Conservation (phyloP, 2,888 invertebrate genomes). For the Coenonympha glycerion region DNA sequence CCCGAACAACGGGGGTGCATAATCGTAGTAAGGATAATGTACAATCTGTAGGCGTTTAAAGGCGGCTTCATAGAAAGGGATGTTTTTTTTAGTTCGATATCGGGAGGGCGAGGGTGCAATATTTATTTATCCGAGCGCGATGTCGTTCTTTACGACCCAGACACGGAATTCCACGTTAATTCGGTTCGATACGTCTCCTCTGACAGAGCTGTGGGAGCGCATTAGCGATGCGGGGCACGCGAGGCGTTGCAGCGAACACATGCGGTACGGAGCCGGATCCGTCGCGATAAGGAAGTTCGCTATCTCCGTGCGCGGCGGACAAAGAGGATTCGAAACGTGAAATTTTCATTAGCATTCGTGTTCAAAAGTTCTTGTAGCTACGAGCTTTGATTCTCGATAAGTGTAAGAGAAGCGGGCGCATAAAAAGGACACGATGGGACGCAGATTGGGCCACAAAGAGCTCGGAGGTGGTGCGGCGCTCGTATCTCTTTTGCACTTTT, state of each 20-base stretch:
- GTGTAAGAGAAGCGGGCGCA: conserved; percentile 67
- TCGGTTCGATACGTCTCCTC: conserved; percentile 51
- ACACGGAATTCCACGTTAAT: conserved; percentile 59
- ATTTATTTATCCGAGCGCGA: conserved; percentile 72
- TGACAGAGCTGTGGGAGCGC: conserved; percentile 36
- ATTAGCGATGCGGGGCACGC: conserved; percentile 67
- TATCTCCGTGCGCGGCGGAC: conserved; percentile 56
- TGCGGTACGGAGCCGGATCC: conserved; percentile 55
- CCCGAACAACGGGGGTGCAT: conserved; percentile 75
- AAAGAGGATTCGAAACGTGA: conserved; percentile 67
- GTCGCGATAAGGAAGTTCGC: conserved; percentile 64
- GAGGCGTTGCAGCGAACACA: conserved; percentile 49
- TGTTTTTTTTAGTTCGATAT: conserved; percentile 73
- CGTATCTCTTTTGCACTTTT: conserved; percentile 70
- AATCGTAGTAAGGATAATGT: conserved; percentile 77
- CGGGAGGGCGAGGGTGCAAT: conserved; percentile 74
- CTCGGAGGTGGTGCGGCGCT: conserved; percentile 69
- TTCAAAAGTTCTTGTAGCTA: conserved; percentile 62
- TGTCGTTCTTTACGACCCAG: conserved; percentile 63
- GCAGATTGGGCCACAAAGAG: conserved; percentile 76
- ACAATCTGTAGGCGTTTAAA: conserved; percentile 77
- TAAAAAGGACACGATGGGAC: conserved; percentile 70
- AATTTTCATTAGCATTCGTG: conserved; percentile 72
- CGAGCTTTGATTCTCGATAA: conserved; percentile 71
- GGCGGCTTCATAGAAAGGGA: conserved; percentile 74